Percentiles rank a stretch among this genome's conserved stretches.
Evolutionary conservation across 2,113 vertebrate genomes (phyloP).

Genomic region (Pygoscelis antarcticus): DNA sequence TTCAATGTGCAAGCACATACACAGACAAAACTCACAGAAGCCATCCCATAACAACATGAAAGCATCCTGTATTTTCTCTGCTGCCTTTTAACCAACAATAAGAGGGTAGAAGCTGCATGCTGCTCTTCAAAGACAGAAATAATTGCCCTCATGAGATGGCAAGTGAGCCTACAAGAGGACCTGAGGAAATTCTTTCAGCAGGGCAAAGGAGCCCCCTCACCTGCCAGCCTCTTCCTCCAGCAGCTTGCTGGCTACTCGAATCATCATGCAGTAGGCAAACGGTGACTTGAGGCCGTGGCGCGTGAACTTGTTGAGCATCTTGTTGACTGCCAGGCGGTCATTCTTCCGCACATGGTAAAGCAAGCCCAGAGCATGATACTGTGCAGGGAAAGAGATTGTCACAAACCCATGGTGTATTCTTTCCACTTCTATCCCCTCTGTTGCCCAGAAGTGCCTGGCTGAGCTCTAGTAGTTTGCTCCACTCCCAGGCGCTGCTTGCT

Average conservation of each 20-base stretch:
- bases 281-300: slow-evolving; percentile 83
- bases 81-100: not conserved
- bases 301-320: slow-evolving; percentile 84
- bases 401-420: not conserved
- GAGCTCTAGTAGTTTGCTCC: not conserved
- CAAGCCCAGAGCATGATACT: slow-evolving; percentile 84
- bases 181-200: not conserved
- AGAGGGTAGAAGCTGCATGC: not conserved
- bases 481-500: not conserved
- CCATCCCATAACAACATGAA: not conserved
- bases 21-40: not conserved
- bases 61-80: not conserved
- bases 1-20: not conserved
- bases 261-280: slow-evolving; percentile 84
- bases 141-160: not conserved
- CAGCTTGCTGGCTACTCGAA: slow-evolving; percentile 82
- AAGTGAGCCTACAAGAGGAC: not conserved
- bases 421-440: not conserved
- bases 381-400: not conserved
- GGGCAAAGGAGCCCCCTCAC: slow-evolving; percentile 24
- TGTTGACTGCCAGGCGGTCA: slow-evolving; percentile 81
- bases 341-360: slow-evolving; percentile 84
- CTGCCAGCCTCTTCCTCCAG: slow-evolving; percentile 82
- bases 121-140: not conserved
- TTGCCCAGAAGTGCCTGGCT: not conserved